These are phyloP conservation scores for Aleiodes testaceus DNA, from an alignment of 2,888 invertebrate species.

Conservation along the genomic window DNA sequence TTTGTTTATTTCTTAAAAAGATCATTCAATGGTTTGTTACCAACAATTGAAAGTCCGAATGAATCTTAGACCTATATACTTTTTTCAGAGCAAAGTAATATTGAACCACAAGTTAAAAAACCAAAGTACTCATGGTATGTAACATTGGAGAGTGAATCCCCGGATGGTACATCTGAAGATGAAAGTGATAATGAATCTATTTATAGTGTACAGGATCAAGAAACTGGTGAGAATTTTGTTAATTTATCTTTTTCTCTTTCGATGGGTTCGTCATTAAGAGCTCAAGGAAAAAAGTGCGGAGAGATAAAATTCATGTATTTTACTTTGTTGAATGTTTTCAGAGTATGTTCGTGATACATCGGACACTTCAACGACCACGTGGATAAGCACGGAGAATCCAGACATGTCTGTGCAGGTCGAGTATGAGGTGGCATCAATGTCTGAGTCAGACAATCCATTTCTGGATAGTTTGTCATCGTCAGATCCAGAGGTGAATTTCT, in stretches of 20 bases:
- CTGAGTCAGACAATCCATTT: constrained; percentile 58
- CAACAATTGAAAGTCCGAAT: neutral
- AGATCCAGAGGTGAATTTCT: constrained; percentile 59
- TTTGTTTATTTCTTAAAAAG: constrained; percentile 18
- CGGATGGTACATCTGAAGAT: constrained; percentile 56
- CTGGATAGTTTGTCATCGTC: constrained; percentile 57
- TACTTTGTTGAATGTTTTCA: constrained; percentile 46
- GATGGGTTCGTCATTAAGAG: neutral
- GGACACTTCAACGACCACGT: constrained; percentile 60
- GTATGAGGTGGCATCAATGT: constrained; percentile 61
- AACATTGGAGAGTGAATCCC: constrained; percentile 73
- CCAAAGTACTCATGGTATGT: constrained; percentile 60
- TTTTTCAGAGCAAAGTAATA: constrained; percentile 57
- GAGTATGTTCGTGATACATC: constrained; percentile 63
- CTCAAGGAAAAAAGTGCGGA: neutral
- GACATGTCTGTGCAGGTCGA: constrained; percentile 57
- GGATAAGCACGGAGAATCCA: constrained; percentile 52
- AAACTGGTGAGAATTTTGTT: constrained; percentile 76
- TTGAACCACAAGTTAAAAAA: constrained; percentile 52
- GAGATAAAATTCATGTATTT: constrained; percentile 1
- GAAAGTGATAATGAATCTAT: constrained; percentile 77
- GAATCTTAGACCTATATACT: neutral
- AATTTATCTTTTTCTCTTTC: constrained; percentile 9
- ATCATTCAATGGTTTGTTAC: neutral
- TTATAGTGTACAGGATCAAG: constrained; percentile 78